A percentile compares a stretch with the other conserved stretches of the same genome.
phyloP scores from a whole-genome alignment of 1,140 invertebrate species.

The Caenorhabditis remanei region DNA sequence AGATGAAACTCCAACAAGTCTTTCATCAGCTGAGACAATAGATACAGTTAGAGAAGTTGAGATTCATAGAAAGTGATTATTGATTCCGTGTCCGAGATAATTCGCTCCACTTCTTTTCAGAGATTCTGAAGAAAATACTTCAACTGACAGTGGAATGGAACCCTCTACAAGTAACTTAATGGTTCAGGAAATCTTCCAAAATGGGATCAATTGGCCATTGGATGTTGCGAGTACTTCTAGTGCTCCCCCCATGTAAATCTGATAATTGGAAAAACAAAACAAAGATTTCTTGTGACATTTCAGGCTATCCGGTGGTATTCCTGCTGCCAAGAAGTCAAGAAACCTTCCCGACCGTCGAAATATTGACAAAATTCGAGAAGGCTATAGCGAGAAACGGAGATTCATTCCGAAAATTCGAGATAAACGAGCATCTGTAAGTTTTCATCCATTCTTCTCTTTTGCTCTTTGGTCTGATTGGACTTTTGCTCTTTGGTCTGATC shows the following conservation, averaged over 20 bases:
- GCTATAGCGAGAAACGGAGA: conserved; percentile 31
- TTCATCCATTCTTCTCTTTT: not conserved
- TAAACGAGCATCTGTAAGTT: conserved; percentile 26
- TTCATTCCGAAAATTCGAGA: conserved; percentile 41
- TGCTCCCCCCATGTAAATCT: conserved; percentile 27
- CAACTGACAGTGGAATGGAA: conserved; percentile 29
- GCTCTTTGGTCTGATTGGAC: no score
- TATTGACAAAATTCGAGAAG: conserved; percentile 29
- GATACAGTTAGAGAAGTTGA: conserved; percentile 38
- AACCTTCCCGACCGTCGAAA: not conserved
- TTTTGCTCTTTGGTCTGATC: not conserved
- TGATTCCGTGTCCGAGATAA: no score
- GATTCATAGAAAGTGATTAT: not conserved
- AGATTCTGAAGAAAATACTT: conserved; percentile 4
- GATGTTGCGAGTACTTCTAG: conserved; percentile 37
- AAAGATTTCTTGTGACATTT: not conserved
- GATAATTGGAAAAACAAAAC: not conserved
- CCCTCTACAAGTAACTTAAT: conserved; percentile 22
- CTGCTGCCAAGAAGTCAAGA: not conserved
- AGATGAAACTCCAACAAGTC: conserved; percentile 35
- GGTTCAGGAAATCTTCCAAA: conserved; percentile 16
- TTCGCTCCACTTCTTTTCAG: not conserved
- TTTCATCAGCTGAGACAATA: conserved; percentile 22
- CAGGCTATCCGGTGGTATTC: conserved; percentile 30
- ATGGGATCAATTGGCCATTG: conserved; percentile 30